A percentile compares a stretch with the other conserved stretches of the same genome.
Evolutionary conservation across 2,113 vertebrate species (phyloP).

Genomic region (Mobula hypostoma): DNA sequence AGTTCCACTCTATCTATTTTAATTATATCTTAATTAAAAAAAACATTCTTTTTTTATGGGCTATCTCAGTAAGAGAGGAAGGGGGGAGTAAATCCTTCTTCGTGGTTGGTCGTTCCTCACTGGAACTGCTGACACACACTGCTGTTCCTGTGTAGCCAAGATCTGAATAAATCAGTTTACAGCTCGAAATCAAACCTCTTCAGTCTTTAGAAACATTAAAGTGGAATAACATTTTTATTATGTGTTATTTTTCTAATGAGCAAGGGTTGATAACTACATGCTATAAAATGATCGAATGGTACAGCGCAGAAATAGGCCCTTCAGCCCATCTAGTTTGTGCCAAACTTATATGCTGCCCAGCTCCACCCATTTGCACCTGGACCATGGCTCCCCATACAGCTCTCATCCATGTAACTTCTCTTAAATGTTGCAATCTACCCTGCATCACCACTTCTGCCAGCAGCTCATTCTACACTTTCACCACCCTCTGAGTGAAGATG

Average conservation of each 20-base stretch:
- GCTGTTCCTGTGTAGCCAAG: not conserved
- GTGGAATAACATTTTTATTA: not conserved
- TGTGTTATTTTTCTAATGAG: not conserved
- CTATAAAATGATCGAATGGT: too few relatives aligned
- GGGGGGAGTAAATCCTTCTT: not conserved
- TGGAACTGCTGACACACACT: conserved; percentile 3
- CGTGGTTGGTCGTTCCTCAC: not conserved
- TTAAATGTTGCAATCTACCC: too few relatives aligned
- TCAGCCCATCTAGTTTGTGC: too few relatives aligned
- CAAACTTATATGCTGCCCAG: too few relatives aligned
- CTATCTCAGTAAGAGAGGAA: not conserved
- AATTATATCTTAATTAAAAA: not conserved
- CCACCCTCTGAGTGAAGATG: too few relatives aligned
- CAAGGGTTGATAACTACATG: not conserved
- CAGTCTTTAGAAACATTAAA: not conserved
- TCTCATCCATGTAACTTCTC: too few relatives aligned
- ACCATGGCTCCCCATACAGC: too few relatives aligned
- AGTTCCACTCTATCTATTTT: not conserved
- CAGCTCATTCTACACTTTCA: too few relatives aligned
- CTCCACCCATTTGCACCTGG: too few relatives aligned
- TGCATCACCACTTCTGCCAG: too few relatives aligned
- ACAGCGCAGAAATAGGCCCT: too few relatives aligned
- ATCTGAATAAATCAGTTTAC: not conserved
- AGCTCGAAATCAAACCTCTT: not conserved
- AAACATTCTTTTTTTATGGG: not conserved